Conservation (phyloP, 2,113 vertebrate species). For the Pelvicachromis taeniatus region DNA sequence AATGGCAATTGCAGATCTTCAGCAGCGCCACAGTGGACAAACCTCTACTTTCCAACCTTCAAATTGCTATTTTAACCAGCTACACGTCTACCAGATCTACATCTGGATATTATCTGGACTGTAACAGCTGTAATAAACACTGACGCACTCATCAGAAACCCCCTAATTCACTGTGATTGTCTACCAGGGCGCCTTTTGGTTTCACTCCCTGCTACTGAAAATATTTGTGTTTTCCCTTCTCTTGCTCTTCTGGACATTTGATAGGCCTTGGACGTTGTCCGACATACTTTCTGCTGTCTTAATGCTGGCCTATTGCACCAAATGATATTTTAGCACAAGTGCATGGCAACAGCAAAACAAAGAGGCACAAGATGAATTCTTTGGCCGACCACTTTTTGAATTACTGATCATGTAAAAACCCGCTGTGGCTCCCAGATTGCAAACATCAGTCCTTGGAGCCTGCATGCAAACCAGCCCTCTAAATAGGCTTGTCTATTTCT, state of each 20-base stretch:
- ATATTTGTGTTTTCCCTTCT: constrained; percentile 64
- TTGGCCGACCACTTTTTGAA: constrained; percentile 77
- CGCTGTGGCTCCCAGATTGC: constrained; percentile 79
- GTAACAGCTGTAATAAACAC: constrained; percentile 57
- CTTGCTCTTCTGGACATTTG: constrained; percentile 57
- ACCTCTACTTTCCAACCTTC: constrained; percentile 20
- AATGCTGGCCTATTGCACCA: constrained; percentile 52
- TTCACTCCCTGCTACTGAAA: constrained; percentile 63
- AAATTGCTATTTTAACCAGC: constrained; percentile 25
- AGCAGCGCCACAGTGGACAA: not conserved
- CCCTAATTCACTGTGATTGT: constrained; percentile 62
- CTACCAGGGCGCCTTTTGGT: constrained; percentile 53
- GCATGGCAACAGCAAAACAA: constrained; percentile 80
- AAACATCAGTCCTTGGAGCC: constrained; percentile 78
- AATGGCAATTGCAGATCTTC: constrained; percentile 44
- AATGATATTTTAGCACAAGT: constrained; percentile 76
- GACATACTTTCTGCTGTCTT: constrained; percentile 66
- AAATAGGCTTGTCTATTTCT: constrained; percentile 81
- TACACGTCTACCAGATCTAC: constrained; percentile 18
- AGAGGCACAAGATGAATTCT: constrained; percentile 72
- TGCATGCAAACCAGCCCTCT: constrained; percentile 76
- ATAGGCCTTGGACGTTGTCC: constrained; percentile 54
- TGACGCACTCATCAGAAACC: constrained; percentile 58
- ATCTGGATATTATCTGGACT: constrained; percentile 65
- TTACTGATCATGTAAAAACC: constrained; percentile 82